phyloP scores from a whole-genome alignment of 1,140 invertebrate species.

The Drosophila punjabiensis region DNA sequence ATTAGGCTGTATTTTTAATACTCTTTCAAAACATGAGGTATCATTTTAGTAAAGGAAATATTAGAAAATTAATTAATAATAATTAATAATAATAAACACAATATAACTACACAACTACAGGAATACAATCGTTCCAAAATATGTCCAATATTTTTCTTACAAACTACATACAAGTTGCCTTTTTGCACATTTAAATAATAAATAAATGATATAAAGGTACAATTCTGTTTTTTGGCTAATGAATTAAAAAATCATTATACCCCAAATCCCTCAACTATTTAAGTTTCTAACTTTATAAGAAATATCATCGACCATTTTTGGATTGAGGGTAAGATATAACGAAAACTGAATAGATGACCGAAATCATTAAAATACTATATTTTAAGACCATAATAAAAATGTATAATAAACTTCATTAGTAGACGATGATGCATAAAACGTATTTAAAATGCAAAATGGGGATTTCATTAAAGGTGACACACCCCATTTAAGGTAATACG shows the following conservation, averaged over 20 bases:
- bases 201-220: background rate
- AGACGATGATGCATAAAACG: constrained; percentile 43
- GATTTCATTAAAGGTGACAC: constrained; percentile 59
- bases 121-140: no score
- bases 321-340: constrained; percentile 51
- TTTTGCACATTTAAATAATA: no score
- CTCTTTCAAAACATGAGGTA: background rate
- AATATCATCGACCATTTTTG: constrained; percentile 65
- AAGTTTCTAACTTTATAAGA: constrained; percentile 52
- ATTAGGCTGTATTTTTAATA: background rate
- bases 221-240: background rate
- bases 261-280: constrained; percentile 10
- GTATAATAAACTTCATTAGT: constrained; percentile 83
- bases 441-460: constrained; percentile 24
- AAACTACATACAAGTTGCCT: background rate
- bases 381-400: constrained; percentile 78
- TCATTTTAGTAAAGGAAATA: no score
- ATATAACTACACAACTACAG: no score
- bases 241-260: background rate
- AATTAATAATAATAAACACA: no score
- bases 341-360: constrained; percentile 26
- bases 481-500: constrained; percentile 45
- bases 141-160: background rate
- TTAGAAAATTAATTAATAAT: no score
- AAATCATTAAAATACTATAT: constrained; percentile 80